phyloP scores from a whole-genome alignment of 2,888 invertebrate species.

The Punctoribates punctum region DNA sequence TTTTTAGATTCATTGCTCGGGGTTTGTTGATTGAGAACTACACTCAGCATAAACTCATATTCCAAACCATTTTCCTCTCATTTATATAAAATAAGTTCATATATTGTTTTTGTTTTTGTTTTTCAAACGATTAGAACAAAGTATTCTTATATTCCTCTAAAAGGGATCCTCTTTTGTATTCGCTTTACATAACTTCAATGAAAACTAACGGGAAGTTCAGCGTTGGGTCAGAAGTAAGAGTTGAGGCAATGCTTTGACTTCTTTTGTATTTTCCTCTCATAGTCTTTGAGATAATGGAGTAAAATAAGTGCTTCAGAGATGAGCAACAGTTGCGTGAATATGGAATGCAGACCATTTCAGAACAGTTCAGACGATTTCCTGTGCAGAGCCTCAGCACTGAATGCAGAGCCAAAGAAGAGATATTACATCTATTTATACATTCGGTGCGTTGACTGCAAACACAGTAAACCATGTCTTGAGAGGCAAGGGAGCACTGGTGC shows the following conservation, averaged over 20 bases:
- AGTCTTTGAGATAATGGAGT: background rate
- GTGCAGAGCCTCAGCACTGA: background rate
- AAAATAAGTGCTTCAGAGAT: slow-evolving; percentile 5
- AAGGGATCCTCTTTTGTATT: background rate
- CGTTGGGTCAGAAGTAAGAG: slow-evolving; percentile 9
- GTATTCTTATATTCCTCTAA: background rate
- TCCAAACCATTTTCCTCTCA: no score
- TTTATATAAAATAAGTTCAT: no score
- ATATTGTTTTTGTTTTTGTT: no score
- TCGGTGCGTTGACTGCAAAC: background rate
- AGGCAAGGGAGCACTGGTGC: slow-evolving; percentile 6
- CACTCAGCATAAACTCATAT: no score
- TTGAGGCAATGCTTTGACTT: background rate
- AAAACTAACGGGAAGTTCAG: slow-evolving; percentile 28
- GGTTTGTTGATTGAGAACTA: no score
- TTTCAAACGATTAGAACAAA: background rate
- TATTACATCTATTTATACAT: slow-evolving; percentile 26
- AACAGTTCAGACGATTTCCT: no score
- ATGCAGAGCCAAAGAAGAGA: background rate
- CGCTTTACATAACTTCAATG: slow-evolving; percentile 11
- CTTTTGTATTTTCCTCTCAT: background rate
- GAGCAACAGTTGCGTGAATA: slow-evolving; percentile 33
- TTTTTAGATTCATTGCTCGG: background rate
- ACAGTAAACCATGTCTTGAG: background rate
- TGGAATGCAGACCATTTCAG: slow-evolving; percentile 30